Base-by-base conservation (phyloP, 2,888 invertebrate genomes). In the Exephanes ischioxanthus region DNA sequence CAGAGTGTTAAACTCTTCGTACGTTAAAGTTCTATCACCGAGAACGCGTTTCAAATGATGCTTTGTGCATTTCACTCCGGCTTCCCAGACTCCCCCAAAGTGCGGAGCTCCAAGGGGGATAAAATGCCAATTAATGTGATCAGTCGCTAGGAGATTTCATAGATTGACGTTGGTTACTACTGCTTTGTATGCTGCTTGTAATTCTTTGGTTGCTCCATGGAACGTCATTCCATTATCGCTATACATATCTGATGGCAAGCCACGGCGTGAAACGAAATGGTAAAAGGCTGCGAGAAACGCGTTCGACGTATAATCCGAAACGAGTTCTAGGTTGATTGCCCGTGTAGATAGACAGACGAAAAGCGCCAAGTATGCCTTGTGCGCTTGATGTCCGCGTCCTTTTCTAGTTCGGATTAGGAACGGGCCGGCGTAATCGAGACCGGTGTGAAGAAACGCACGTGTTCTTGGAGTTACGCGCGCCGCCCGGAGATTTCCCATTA, bases 401-500 rank as follows among this genome's bases (percentile, higher is more conserved):
- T 67, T 76, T 9, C 72, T 53, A 2, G 73, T 77, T n/a, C 84
- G 78, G 14, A 87, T 81, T 22, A 41, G 70, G 53, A 88, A 88
- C 0, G 92, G 93, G 4, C 93, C 92, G 37, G 89, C 90, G n/a
- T 88, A 91, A 73, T 94, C 93, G 0, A 93, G 58, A 6, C 91
- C 93, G 48, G 83, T 71, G 67, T 89, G 80, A 6, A 86, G 68
- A 86, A 93, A 93, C 4, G 92, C 89, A 0, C 84, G 61, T 1
- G 83, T 22, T 22, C 1, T 55, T 37, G 85, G 77, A 2, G 76
- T 83, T 1, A 92, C 83, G 78, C 94, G 80, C 9, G 89, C 88
- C 1, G 30, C 7, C 0, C 94, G 93, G 1, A 93, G 87, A 41
- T 91, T 84, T 0, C 91, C 90, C 92, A 92, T 93, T 11, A 92